These are phyloP conservation scores for Neodiprion lecontei DNA, from an alignment of 1,140 invertebrate species.

Conservation along the genomic window DNA sequence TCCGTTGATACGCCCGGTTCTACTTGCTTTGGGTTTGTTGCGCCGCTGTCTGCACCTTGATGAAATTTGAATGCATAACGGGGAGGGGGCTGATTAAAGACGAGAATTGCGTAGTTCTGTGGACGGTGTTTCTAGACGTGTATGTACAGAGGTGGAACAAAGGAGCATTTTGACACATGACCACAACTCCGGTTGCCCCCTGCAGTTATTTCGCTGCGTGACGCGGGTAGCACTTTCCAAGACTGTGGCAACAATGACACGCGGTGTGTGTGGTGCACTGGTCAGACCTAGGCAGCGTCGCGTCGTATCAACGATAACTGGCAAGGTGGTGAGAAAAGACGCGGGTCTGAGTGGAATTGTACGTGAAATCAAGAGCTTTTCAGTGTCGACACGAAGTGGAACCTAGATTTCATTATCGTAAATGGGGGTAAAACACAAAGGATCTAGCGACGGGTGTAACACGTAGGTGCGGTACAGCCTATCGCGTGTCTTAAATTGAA, in stretches of 20 bases:
- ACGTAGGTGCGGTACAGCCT: background rate
- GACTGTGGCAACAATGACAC: background rate
- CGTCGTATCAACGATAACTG: no score
- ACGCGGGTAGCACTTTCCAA: background rate
- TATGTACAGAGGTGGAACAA: background rate
- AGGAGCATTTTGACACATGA: background rate
- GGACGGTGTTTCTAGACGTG: background rate
- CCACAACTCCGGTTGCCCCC: background rate
- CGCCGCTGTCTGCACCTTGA: background rate
- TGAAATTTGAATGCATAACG: background rate
- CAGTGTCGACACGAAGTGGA: background rate
- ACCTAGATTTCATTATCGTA: background rate
- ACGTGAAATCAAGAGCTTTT: background rate
- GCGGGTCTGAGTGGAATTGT: background rate
- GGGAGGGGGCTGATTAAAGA: background rate
- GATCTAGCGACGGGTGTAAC: background rate
- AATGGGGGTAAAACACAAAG: slow-evolving; percentile 5
- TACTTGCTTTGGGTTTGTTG: background rate
- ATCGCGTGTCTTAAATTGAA: background rate
- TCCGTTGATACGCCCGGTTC: background rate
- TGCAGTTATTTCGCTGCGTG: slow-evolving; percentile 5
- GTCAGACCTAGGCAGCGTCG: background rate
- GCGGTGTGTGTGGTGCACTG: background rate
- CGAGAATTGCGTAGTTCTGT: background rate
- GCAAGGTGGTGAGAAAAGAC: background rate